Base-by-base conservation (phyloP, 2,797 vertebrate genomes). In the Pseudomugil tenellus region DNA sequence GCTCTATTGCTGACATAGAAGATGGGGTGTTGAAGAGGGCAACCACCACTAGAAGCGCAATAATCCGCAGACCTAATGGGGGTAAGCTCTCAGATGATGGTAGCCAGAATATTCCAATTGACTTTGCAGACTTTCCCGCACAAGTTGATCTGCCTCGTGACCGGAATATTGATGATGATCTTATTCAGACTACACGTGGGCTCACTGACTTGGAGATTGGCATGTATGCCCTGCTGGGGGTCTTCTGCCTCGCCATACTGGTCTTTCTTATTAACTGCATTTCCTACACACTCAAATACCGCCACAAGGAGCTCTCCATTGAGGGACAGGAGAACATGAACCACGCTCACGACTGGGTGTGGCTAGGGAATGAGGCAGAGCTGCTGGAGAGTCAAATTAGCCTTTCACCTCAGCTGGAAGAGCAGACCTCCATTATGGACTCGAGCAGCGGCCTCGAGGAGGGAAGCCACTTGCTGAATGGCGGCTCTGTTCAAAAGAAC, bases 241-340 rank as follows among this genome's bases (percentile, higher is more conserved):
- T 98, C 87, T 99, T 99, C 92, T 98, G 98, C 87, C 93, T 99
- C 16, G 97, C 98, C 53, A 97, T 99, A 83, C 90, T 99, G 13
- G 97, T 99, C 64, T 99, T 99, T 85, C 96, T 99, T 10, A 96
- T 96, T 70, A 99, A 99, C 90, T 98, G 98, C 52, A 96, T 97
- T 69, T 95, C 97, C 0, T 99, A 98, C 35, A 96, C 97, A 0
- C 94, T 99, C 66, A 96, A 93, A 83, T 99, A 96, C 84, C 92
- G 96, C 31, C 97, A 96, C 91, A 99, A 99, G 88, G 97, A 97
- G 87, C 90, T 96, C 12, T 96, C 96, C 3, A 80, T 94, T 0
- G 97, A 98, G 80, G 96, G 96, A 41, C 96, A 96, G 84, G 87
- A 95, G 77, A 91, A 92, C 73, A 84, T 95, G 94, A 94, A 95